These are phyloP conservation scores for Aleiodes testaceus DNA, from an alignment of 2,888 invertebrate genomes.

Conservation along the genomic window DNA sequence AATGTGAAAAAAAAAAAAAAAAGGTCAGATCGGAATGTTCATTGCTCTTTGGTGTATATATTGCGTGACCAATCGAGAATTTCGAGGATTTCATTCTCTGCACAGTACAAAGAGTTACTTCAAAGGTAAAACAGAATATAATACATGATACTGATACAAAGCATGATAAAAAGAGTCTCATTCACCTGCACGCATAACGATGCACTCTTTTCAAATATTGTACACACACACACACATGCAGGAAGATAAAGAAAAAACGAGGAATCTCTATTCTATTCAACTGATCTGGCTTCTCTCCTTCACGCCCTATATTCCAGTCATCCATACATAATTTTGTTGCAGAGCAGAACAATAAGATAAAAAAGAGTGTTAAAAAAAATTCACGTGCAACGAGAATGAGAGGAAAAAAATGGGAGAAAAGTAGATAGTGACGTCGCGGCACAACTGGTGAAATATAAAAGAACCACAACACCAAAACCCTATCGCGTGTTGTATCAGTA, in stretches of 20 bases:
- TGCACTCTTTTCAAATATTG: not conserved
- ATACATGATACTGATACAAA: slow-evolving; percentile 12
- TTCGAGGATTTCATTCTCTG: not conserved
- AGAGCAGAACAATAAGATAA: slow-evolving; percentile 3
- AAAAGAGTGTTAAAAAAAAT: not conserved
- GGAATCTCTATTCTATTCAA: slow-evolving; percentile 37
- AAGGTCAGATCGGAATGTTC: slow-evolving; percentile 23
- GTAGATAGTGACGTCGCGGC: slow-evolving; percentile 21
- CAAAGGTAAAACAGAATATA: not conserved
- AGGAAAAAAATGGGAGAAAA: not conserved
- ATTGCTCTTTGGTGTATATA: slow-evolving; percentile 34
- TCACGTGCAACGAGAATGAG: not conserved
- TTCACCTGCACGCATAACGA: slow-evolving; percentile 12
- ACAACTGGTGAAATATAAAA: slow-evolving; percentile 22
- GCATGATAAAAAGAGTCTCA: slow-evolving; percentile 1
- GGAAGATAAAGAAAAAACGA: slow-evolving; percentile 5
- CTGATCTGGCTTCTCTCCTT: slow-evolving; percentile 16
- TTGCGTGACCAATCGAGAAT: no score
- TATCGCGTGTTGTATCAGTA: slow-evolving; percentile 25
- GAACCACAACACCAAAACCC: slow-evolving; percentile 28
- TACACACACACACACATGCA: not conserved
- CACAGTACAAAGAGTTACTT: no score
- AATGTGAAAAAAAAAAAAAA: not conserved
- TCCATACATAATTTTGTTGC: slow-evolving; percentile 17
- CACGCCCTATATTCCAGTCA: slow-evolving; percentile 26